A percentile compares a stretch with the other conserved stretches of the same genome.
These are phyloP conservation scores for Crotophaga sulcirostris DNA, from an alignment of 2,113 vertebrate species.

Conservation along the genomic window DNA sequence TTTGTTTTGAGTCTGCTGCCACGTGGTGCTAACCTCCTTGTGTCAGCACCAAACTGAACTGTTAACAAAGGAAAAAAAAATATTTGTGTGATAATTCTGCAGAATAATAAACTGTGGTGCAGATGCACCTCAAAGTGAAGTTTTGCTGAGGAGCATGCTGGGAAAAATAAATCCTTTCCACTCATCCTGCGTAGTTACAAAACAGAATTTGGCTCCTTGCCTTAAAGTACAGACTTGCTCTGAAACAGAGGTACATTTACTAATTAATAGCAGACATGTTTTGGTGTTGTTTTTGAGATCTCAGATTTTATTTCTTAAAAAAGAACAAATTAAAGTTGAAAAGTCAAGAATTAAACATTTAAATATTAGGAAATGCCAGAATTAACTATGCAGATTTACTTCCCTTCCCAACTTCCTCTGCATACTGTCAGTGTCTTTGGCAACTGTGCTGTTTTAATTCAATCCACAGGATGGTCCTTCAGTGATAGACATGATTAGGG, in stretches of 20 bases:
- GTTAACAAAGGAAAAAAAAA: neutral
- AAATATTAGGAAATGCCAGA: neutral
- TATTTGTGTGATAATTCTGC: neutral
- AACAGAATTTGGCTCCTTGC: neutral
- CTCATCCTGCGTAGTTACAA: neutral
- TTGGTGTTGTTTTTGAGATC: neutral
- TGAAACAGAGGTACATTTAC: neutral
- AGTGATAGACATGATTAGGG: neutral
- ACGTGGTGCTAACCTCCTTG: neutral
- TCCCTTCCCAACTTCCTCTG: neutral
- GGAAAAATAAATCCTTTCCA: neutral
- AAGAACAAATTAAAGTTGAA: neutral
- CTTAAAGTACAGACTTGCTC: neutral
- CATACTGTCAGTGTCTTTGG: neutral
- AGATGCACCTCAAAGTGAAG: neutral
- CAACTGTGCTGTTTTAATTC: neutral
- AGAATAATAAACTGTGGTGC: neutral
- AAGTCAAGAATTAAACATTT: neutral
- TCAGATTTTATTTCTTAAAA: neutral
- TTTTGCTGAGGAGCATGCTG: neutral
- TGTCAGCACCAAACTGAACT: neutral
- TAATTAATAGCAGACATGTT: neutral
- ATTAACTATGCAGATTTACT: neutral
- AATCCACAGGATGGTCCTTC: neutral
- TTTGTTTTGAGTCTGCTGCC: neutral